Evolutionary conservation across 2,797 vertebrate genomes (phyloP).

Genomic region (Epinephelus malabaricus): DNA sequence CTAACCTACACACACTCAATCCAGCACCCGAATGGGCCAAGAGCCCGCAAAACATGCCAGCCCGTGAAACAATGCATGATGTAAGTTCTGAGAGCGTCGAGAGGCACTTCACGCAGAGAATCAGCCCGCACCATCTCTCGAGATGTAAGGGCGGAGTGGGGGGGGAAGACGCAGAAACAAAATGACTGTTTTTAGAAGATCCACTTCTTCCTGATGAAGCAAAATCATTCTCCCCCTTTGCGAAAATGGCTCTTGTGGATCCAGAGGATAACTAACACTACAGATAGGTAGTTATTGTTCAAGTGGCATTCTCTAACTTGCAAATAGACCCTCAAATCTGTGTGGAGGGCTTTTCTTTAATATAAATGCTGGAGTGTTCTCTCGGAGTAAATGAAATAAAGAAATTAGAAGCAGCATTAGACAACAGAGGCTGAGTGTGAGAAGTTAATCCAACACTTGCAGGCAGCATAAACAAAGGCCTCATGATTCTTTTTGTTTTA

Average conservation of each 20-base stretch:
- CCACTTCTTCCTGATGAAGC: constrained; percentile 82
- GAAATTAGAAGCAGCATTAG: constrained; percentile 42
- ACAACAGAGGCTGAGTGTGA: constrained; percentile 33
- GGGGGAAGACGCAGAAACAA: constrained; percentile 61
- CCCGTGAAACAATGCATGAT: constrained; percentile 73
- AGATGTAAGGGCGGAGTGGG: constrained; percentile 50
- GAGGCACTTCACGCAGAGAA: constrained; percentile 60
- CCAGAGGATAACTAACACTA: constrained; percentile 74
- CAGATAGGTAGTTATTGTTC: constrained; percentile 71
- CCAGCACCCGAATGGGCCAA: constrained; percentile 63
- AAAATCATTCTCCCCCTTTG: constrained; percentile 38
- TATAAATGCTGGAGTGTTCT: constrained; percentile 53
- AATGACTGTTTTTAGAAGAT: constrained; percentile 82
- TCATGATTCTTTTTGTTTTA: constrained; percentile 19
- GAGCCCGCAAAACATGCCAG: constrained; percentile 65
- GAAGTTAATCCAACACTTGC: constrained; percentile 54
- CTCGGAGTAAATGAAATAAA: constrained; percentile 57
- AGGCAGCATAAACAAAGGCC: constrained; percentile 24
- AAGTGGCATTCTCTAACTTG: constrained; percentile 73
- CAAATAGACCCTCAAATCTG: constrained; percentile 66
- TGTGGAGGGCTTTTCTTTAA: constrained; percentile 65
- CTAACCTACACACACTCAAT: constrained; percentile 80
- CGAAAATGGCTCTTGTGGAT: constrained; percentile 66
- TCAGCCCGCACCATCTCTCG: constrained; percentile 61
- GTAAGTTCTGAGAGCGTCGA: constrained; percentile 78